Evolutionary conservation across 2,113 vertebrate species (phyloP).

Genomic region (Ptychochromis oligacanthus): DNA sequence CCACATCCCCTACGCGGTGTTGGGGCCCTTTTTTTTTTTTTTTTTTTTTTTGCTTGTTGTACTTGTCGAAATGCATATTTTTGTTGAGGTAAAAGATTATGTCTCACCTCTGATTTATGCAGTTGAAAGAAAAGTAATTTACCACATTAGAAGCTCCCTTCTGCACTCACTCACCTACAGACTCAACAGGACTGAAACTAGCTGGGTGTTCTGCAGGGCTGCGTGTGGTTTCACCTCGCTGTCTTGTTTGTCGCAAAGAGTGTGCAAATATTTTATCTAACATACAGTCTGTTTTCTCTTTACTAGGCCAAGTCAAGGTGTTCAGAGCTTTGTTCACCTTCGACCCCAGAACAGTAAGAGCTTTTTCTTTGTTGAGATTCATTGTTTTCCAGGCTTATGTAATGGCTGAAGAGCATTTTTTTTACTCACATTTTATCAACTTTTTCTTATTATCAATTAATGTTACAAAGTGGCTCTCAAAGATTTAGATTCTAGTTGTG

Average conservation of each 20-base stretch:
- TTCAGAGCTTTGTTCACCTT: constrained; percentile 95
- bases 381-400: neutral
- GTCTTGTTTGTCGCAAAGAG: neutral
- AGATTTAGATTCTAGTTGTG: neutral
- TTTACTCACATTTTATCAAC: no score
- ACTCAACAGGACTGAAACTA: neutral
- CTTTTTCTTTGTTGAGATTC: neutral
- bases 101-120: neutral
- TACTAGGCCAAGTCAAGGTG: constrained; percentile 93
- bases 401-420: neutral
- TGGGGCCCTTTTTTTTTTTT: no score
- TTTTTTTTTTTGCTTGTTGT: neutral
- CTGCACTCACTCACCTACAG: neutral
- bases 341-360: constrained; percentile 94
- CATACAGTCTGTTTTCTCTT: constrained; percentile 20
- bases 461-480: neutral
- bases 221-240: neutral
- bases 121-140: neutral
- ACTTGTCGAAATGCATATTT: neutral
- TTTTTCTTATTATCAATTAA: neutral
- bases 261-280: neutral
- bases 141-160: neutral
- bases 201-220: neutral
- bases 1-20: no score
- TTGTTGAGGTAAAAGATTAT: neutral